phyloP scores from a whole-genome alignment of 2,113 vertebrate species.

The Rhinichthys klamathensis region DNA sequence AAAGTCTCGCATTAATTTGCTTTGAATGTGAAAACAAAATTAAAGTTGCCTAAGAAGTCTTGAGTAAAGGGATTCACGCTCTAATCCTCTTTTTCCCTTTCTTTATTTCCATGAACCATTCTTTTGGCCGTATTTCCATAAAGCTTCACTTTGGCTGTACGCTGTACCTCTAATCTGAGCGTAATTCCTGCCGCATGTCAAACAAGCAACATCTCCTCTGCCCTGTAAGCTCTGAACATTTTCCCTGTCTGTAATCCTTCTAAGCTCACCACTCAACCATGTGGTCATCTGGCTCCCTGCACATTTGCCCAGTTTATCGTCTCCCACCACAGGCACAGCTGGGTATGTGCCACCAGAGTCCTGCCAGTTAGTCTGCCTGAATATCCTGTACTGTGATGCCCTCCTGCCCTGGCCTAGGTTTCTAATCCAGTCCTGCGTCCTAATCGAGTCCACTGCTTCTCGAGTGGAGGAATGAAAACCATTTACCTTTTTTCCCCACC shows the following conservation, averaged over 20 bases:
- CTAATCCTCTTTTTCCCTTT: slow-evolving; percentile 72
- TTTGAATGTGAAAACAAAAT: slow-evolving; percentile 56
- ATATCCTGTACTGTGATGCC: slow-evolving; percentile 56
- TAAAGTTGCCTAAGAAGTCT: slow-evolving; percentile 69
- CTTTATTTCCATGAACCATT: slow-evolving; percentile 18
- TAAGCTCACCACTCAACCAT: slow-evolving; percentile 66
- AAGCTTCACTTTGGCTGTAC: slow-evolving; percentile 65
- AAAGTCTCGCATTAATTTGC: not conserved
- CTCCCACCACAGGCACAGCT: slow-evolving; percentile 61
- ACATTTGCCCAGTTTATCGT: slow-evolving; percentile 67
- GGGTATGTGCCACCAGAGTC: slow-evolving; percentile 49
- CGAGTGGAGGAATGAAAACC: slow-evolving; percentile 32
- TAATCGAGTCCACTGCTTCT: slow-evolving; percentile 11
- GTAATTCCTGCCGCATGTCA: slow-evolving; percentile 70
- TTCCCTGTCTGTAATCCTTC: slow-evolving; percentile 67
- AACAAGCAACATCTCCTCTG: slow-evolving; percentile 59
- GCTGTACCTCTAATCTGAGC: slow-evolving; percentile 76
- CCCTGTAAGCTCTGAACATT: slow-evolving; percentile 58
- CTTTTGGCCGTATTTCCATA: slow-evolving; percentile 51
- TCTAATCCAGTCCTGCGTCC: slow-evolving; percentile 24
- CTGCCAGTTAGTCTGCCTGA: slow-evolving; percentile 25
- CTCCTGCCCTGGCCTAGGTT: slow-evolving; percentile 55
- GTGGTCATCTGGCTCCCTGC: slow-evolving; percentile 62
- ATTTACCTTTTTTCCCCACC: not conserved
- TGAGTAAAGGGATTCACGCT: slow-evolving; percentile 71